These are phyloP conservation scores for Tragelaphus scriptus DNA, from an alignment of 2,113 vertebrate species.

Conservation along the genomic window DNA sequence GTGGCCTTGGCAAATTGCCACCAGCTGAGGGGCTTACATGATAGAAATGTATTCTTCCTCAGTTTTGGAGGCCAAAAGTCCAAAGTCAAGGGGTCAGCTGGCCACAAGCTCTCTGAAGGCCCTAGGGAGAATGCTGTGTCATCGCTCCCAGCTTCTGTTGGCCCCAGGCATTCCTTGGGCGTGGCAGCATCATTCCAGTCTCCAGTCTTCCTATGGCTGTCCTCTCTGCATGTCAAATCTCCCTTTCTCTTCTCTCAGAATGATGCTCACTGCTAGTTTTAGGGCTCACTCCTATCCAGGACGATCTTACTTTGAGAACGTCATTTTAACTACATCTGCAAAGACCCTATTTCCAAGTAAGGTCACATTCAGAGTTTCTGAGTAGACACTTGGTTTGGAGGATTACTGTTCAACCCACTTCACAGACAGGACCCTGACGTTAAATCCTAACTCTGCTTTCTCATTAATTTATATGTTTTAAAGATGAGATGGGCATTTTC, in stretches of 20 bases:
- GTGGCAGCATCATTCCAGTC: background rate
- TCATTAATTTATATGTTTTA: background rate
- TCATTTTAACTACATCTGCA: background rate
- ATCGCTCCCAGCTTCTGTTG: background rate
- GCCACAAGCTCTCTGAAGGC: background rate
- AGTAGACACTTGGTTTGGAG: background rate
- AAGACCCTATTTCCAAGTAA: background rate
- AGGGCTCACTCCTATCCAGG: background rate
- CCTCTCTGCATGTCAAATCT: background rate
- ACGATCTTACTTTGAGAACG: background rate
- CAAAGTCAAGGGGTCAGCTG: background rate
- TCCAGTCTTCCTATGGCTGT: fast-evolving
- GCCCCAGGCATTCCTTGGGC: background rate
- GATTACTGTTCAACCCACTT: background rate
- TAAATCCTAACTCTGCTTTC: background rate
- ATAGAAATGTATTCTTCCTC: background rate
- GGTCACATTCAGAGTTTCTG: background rate
- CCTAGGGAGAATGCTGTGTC: background rate
- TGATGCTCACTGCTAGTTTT: fast-evolving
- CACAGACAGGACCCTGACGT: fast-evolving
- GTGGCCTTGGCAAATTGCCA: background rate
- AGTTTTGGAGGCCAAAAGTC: background rate
- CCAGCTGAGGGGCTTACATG: background rate
- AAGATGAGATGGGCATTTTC: background rate
- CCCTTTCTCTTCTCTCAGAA: background rate